Evolutionary conservation across 2,888 invertebrate genomes (phyloP).

Genomic region (Apotomis turbidana): DNA sequence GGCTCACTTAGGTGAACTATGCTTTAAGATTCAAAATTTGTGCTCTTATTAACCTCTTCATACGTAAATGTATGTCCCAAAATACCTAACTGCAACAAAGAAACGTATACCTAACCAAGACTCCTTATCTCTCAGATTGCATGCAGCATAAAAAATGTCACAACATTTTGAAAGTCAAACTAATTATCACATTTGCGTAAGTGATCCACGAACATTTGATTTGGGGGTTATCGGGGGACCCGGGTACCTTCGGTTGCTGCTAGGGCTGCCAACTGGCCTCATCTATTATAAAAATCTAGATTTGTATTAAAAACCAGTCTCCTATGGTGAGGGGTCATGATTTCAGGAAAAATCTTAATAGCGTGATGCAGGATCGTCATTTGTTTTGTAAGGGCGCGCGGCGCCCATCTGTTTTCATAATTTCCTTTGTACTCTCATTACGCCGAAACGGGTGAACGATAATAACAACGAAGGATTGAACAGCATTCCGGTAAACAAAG

Average conservation of each 20-base stretch:
- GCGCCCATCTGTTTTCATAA: too few species aligned
- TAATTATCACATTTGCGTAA: conserved; percentile 61
- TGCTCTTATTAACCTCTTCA: too few species aligned
- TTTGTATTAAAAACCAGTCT: not conserved
- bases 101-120: not conserved
- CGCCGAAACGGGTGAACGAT: too few species aligned
- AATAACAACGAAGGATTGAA: too few species aligned
- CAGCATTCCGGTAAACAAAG: too few species aligned
- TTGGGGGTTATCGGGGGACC: conserved; percentile 54
- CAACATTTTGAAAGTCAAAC: conserved; percentile 52
- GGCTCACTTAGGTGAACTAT: too few species aligned
- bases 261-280: conserved; percentile 24
- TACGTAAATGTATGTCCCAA: not conserved
- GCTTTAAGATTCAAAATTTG: too few species aligned
- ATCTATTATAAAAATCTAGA: not conserved
- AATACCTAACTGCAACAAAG: not conserved
- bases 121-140: conserved; percentile 9
- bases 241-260: conserved; percentile 49
- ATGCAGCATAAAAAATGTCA: conserved; percentile 21
- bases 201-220: conserved; percentile 50
- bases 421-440: too few species aligned
- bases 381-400: too few species aligned
- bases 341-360: too few species aligned
- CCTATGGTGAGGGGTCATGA: too few species aligned
- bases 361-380: too few species aligned